These are phyloP conservation scores for Leptodon cayanensis DNA, from an alignment of 2,797 vertebrate species.

Conservation along the genomic window DNA sequence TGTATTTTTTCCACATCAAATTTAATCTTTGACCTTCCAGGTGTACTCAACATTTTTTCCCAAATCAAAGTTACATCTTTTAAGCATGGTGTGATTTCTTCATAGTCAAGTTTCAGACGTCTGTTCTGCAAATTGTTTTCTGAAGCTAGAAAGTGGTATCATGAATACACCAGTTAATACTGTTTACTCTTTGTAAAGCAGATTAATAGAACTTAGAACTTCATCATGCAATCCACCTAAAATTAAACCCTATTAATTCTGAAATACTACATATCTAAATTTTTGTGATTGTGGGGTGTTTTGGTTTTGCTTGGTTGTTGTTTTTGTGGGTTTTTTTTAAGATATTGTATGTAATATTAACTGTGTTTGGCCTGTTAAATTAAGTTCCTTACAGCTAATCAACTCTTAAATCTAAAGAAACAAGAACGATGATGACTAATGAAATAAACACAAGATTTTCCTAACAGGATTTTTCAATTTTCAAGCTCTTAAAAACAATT, in stretches of 20 bases:
- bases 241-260: background rate
- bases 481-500: background rate
- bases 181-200: background rate
- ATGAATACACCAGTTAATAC: background rate
- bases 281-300: background rate
- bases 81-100: conserved; percentile 95
- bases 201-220: background rate
- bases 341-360: background rate
- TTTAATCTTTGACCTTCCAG: conserved; percentile 87
- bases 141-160: conserved; percentile 76
- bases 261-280: background rate
- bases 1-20: conserved; percentile 89
- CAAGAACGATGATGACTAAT: background rate
- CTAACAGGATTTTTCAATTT: background rate
- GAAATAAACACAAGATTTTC: background rate
- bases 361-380: background rate
- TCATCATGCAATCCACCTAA: background rate
- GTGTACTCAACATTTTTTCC: conserved; percentile 91
- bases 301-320: background rate
- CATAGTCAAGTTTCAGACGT: conserved; percentile 93
- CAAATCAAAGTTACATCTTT: conserved; percentile 93
- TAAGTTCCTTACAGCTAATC: background rate
- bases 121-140: conserved; percentile 92
- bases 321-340: background rate
- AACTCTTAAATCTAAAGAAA: background rate